A percentile compares a stretch with the other conserved stretches of the same genome.
Conservation (phyloP, 2,113 vertebrate genomes). For the Progne subis region DNA sequence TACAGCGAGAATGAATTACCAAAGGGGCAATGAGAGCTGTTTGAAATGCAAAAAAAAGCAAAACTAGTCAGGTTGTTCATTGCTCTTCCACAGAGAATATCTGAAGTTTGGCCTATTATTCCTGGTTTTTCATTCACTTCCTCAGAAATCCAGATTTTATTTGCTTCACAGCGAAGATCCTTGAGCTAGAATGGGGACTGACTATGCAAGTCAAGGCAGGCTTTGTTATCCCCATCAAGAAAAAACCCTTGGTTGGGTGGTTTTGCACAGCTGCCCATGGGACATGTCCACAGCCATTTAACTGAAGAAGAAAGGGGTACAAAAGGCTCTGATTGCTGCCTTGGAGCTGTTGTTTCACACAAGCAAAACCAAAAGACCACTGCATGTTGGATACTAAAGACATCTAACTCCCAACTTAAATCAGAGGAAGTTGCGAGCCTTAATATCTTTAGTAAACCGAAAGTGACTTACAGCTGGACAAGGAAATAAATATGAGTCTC, state of each 20-base stretch:
- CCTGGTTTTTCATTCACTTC: not conserved
- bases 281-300: not conserved
- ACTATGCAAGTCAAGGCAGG: not conserved
- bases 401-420: not conserved
- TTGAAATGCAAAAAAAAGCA: slow-evolving; percentile 8
- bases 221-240: not conserved
- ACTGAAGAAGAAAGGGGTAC: not conserved
- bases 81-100: not conserved
- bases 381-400: not conserved
- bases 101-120: not conserved
- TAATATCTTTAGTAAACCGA: not conserved
- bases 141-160: not conserved
- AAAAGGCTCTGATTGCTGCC: not conserved
- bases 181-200: not conserved
- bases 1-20: not conserved
- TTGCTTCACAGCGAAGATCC: not conserved
- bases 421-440: not conserved
- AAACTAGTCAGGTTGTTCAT: not conserved
- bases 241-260: not conserved
- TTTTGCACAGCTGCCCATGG: not conserved
- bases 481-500: not conserved
- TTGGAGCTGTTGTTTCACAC: not conserved
- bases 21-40: not conserved
- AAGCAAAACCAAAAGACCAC: not conserved
- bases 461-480: not conserved